A percentile compares a stretch with the other conserved stretches of the same genome.
These are phyloP conservation scores for Drosophila rellima DNA, from an alignment of 2,888 invertebrate species.

Conservation along the genomic window DNA sequence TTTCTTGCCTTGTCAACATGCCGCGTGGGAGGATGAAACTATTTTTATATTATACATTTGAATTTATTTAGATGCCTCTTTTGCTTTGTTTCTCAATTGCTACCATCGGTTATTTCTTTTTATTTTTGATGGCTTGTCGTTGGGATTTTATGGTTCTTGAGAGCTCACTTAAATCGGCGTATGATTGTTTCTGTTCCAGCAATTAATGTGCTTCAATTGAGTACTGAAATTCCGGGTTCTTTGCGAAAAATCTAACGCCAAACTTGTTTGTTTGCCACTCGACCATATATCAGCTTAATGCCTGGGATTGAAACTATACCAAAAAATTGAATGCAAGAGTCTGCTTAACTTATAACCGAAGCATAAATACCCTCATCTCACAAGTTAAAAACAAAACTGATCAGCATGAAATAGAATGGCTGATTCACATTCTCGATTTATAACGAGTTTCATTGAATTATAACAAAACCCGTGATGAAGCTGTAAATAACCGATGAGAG, in stretches of 20 bases:
- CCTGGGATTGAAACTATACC: conserved; percentile 22
- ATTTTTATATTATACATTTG: conserved; percentile 37
- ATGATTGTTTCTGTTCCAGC: conserved; percentile 35
- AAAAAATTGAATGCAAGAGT: conserved; percentile 9
- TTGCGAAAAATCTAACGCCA: conserved; percentile 35
- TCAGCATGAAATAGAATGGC: neutral
- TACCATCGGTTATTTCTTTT: conserved; percentile 22
- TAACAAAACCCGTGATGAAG: conserved; percentile 23
- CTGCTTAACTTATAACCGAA: neutral
- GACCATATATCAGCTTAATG: conserved; percentile 50
- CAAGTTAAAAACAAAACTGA: neutral
- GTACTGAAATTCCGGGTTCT: conserved; percentile 70
- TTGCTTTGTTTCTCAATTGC: conserved; percentile 36
- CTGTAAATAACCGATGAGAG: conserved; percentile 5
- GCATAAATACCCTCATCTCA: conserved; percentile 4
- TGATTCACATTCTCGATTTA: neutral
- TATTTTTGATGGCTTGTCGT: conserved; percentile 56
- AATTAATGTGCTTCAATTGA: conserved; percentile 63
- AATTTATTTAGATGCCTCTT: conserved; percentile 63
- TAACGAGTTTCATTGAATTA: neutral
- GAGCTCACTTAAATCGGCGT: conserved; percentile 56
- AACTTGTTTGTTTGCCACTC: conserved; percentile 50
- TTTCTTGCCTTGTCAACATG: conserved; percentile 26
- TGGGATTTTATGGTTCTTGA: conserved; percentile 60
- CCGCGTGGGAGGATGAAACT: conserved; percentile 64